phyloP scores from a whole-genome alignment of 2,797 vertebrate species.

The Distichodus sexfasciatus region DNA sequence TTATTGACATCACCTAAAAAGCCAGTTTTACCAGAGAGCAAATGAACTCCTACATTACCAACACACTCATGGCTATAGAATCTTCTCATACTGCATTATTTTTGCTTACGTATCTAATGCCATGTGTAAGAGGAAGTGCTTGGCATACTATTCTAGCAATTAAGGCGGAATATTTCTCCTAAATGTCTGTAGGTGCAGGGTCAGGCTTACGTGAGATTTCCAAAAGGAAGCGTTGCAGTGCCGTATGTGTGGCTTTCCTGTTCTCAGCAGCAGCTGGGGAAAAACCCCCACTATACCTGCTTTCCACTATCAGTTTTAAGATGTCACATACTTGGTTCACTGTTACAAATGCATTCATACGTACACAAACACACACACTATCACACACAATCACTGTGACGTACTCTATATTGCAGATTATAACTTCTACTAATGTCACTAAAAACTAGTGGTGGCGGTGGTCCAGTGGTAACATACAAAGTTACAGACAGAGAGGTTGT shows the following conservation, averaged over 20 bases:
- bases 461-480: too few species aligned
- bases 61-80: background rate
- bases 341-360: slow-evolving; percentile 5
- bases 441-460: too few species aligned
- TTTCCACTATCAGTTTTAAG: slow-evolving; percentile 3
- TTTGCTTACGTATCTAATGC: background rate
- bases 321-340: slow-evolving; percentile 25
- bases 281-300: background rate
- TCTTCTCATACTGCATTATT: background rate
- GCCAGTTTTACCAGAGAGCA: too few species aligned
- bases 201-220: background rate
- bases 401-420: too few species aligned
- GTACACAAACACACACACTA: slow-evolving; percentile 5
- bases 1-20: too few species aligned
- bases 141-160: too few species aligned
- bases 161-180: background rate
- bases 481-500: too few species aligned
- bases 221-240: background rate
- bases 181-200: background rate
- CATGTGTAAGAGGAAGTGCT: background rate
- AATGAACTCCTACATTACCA: too few species aligned
- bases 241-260: slow-evolving; percentile 11
- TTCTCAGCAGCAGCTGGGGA: background rate
- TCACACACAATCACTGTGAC: background rate
- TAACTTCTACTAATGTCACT: too few species aligned